Evolutionary conservation across 2,797 vertebrate genomes (phyloP).

Genomic region (Trichosurus vulpecula): DNA sequence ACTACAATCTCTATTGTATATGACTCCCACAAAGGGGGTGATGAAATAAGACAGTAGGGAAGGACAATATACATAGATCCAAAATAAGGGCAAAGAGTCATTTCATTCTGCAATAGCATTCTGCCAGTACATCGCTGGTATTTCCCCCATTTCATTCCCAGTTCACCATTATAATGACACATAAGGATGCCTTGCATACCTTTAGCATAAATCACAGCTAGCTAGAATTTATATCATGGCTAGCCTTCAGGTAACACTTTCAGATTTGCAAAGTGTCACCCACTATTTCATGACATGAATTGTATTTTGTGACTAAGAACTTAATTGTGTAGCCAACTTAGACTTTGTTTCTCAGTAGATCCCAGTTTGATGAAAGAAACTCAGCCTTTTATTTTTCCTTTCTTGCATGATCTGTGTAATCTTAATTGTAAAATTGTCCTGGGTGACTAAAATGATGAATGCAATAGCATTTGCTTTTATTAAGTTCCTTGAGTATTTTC

Average conservation of each 20-base stretch:
- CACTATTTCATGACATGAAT: not conserved
- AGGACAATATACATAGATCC: not conserved
- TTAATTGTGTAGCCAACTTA: not conserved
- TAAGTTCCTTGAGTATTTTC: not conserved
- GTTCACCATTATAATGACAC: not conserved
- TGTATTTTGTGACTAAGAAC: not conserved
- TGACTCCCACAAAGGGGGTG: not conserved
- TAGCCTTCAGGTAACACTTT: not conserved
- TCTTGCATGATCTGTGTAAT: not conserved
- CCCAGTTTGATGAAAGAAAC: not conserved
- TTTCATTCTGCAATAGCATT: not conserved
- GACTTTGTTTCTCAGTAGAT: not conserved
- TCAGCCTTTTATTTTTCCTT: not conserved
- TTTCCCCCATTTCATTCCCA: not conserved
- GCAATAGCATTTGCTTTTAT: not conserved
- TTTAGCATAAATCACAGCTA: not conserved
- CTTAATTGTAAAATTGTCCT: not conserved
- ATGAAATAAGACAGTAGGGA: not conserved
- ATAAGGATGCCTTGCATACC: not conserved
- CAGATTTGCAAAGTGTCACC: not conserved
- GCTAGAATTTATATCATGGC: not conserved
- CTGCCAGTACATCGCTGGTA: not conserved
- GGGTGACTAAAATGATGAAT: not conserved
- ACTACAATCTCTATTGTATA: not conserved
- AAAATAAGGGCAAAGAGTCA: not conserved